Evolutionary conservation across 1,140 invertebrate species (phyloP).

Genomic region (Nylanderia fulva): DNA sequence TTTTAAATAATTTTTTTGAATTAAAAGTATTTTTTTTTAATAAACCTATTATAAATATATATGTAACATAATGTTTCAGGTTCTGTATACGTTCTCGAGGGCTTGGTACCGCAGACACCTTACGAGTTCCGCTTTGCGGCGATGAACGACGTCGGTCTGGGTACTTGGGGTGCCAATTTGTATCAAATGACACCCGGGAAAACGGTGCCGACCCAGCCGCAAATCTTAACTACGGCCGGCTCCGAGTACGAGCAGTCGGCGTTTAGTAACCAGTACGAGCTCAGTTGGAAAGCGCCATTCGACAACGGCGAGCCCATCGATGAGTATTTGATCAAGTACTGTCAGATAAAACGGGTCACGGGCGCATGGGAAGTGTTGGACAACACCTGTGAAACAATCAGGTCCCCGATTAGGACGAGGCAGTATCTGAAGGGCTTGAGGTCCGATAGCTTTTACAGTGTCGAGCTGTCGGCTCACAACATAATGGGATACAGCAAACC

Average conservation of each 20-base stretch:
- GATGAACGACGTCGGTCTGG: constrained; percentile 93
- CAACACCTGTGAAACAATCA: constrained; percentile 87
- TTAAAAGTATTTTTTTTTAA: neutral
- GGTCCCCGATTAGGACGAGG: constrained; percentile 87
- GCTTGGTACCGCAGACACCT: constrained; percentile 90
- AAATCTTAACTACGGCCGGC: constrained; percentile 78
- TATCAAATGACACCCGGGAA: constrained; percentile 86
- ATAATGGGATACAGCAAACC: constrained; percentile 92
- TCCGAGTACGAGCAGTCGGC: constrained; percentile 84
- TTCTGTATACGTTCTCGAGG: constrained; percentile 92
- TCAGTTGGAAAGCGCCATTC: constrained; percentile 93
- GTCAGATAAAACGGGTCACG: constrained; percentile 87
- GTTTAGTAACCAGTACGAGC: constrained; percentile 92
- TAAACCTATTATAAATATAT: no score
- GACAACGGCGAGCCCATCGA: constrained; percentile 96
- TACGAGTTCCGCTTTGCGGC: constrained; percentile 95
- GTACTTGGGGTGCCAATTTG: constrained; percentile 89
- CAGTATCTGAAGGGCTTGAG: constrained; percentile 89
- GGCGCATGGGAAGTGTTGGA: constrained; percentile 89
- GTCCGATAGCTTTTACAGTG: constrained; percentile 92
- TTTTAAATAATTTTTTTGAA: neutral
- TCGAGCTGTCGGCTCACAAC: constrained; percentile 94
- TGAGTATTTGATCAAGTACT: constrained; percentile 92
- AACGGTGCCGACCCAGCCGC: constrained; percentile 87
- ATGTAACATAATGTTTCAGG: constrained; percentile 81